Conservation (phyloP, 2,113 vertebrate genomes). For the Oenanthe melanoleuca region DNA sequence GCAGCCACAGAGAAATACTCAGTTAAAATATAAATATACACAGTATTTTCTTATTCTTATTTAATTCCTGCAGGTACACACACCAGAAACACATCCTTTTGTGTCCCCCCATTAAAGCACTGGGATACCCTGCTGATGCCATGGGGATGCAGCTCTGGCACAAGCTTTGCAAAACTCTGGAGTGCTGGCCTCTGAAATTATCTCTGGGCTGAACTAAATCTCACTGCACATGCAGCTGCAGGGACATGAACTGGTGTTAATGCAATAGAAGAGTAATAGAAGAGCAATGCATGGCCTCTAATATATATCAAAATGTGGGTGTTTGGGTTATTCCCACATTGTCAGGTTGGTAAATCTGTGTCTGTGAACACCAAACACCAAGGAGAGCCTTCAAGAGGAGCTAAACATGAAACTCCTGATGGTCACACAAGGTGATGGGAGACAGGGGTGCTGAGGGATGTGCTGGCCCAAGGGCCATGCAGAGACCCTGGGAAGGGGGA, state of each 20-base stretch:
- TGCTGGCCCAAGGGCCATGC: neutral
- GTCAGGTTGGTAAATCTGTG: neutral
- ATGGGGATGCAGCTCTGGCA: neutral
- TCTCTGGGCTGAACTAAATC: neutral
- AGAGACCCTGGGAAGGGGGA: neutral
- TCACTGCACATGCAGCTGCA: neutral
- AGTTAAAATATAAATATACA: accelerated
- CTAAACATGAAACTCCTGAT: neutral
- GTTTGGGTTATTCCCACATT: neutral
- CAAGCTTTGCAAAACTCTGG: neutral
- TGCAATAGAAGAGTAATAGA: neutral
- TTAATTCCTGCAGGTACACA: neutral
- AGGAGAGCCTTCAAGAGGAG: neutral
- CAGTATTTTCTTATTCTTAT: neutral
- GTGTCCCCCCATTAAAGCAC: neutral
- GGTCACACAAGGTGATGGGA: neutral
- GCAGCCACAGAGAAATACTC: neutral
- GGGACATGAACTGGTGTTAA: neutral
- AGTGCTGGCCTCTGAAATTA: neutral
- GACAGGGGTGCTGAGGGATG: accelerated
- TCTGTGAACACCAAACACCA: neutral
- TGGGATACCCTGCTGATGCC: neutral
- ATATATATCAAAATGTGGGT: accelerated
- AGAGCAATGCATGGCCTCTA: neutral
- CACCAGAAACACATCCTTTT: neutral